Evolutionary conservation across 2,888 invertebrate species (phyloP).

Genomic region (Parnassius smintheus): DNA sequence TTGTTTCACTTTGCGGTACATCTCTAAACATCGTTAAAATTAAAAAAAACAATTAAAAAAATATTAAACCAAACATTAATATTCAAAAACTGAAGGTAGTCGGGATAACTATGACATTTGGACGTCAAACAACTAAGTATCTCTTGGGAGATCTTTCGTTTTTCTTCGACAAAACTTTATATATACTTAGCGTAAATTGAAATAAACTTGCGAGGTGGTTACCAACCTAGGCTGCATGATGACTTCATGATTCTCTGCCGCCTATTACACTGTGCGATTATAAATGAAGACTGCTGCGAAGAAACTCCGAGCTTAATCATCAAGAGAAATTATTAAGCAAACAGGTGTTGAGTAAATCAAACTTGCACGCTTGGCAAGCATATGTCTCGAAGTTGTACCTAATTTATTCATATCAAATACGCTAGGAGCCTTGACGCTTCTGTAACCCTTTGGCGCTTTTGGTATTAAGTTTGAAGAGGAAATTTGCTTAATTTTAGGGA

Average conservation of each 20-base stretch:
- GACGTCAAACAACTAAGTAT: too few relatives aligned
- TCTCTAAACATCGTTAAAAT: too few relatives aligned
- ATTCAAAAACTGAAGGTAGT: too few relatives aligned
- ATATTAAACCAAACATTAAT: too few relatives aligned
- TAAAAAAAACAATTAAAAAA: too few relatives aligned
- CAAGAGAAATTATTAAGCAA: constrained; percentile 33
- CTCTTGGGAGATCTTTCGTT: too few relatives aligned
- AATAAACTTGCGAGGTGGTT: too few relatives aligned
- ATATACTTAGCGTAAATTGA: too few relatives aligned
- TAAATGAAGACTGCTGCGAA: constrained; percentile 23
- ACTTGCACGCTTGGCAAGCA: constrained; percentile 34
- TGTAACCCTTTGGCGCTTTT: constrained; percentile 17
- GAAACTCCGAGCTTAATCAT: constrained; percentile 26
- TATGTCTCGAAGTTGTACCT: constrained; percentile 38
- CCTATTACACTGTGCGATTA: constrained; percentile 21
- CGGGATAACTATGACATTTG: too few relatives aligned
- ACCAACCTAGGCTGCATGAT: too few relatives aligned
- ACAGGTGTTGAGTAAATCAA: constrained; percentile 39
- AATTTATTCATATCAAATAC: constrained; percentile 46
- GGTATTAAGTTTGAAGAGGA: constrained; percentile 23
- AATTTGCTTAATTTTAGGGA: constrained; percentile 15
- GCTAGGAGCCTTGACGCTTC: constrained; percentile 33
- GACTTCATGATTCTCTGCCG: neutral
- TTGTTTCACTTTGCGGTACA: too few relatives aligned
- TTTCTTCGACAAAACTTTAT: too few relatives aligned